Evolutionary conservation across 2,113 vertebrate species (phyloP), one percentile per base, ranked within the genome.

Genomic region (Bujurquina vittata): DNA sequence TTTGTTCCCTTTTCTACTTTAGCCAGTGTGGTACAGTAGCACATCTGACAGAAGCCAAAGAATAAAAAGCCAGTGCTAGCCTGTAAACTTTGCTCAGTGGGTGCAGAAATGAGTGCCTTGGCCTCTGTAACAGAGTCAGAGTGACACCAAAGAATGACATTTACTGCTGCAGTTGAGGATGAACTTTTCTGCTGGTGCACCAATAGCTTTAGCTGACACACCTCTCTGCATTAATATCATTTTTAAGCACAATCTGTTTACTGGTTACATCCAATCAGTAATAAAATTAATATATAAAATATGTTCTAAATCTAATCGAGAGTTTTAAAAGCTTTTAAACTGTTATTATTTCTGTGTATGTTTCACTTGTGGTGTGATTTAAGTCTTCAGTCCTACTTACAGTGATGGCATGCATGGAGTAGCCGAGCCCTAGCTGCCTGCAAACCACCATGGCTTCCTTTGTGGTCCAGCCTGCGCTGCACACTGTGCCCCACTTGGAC

Each of bases 381-480:
- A 22, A 52, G 11, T 10, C 35, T 59, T 1, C 0, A 76, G 4
- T 75, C 9, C 79, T 95, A 97, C 96, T 95, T 94, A 97, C 97
- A 92, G 94, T 97, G 90, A 97, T 91, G 0, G 97, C 97, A 3
- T 97, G 97, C 96, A 97, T 94, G 91, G 97, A 95, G 94, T 96
- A 97, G 80, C 97, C 97, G 61, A 97, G 95, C 91, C 96, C 96
- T 73, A 97, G 96, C 96, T 97, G 97, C 81, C 96, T 96, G 93
- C 97, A 97, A 52, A 91, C 96, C 93, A 97, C 97, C 96, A 97
- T 97, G 76, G 96, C 97, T 86, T 97, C 96, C 86, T 90, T 96
- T 88, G 97, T 97, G 92, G 93, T 96, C 96, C 97, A 98, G 90
- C 95, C 95, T 67, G 96, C 89, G 89, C 96, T 97, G 96, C 97